Percentiles rank a stretch among this genome's conserved stretches.
Conservation (phyloP, 2,797 vertebrate species). For the Argentina silus region DNA sequence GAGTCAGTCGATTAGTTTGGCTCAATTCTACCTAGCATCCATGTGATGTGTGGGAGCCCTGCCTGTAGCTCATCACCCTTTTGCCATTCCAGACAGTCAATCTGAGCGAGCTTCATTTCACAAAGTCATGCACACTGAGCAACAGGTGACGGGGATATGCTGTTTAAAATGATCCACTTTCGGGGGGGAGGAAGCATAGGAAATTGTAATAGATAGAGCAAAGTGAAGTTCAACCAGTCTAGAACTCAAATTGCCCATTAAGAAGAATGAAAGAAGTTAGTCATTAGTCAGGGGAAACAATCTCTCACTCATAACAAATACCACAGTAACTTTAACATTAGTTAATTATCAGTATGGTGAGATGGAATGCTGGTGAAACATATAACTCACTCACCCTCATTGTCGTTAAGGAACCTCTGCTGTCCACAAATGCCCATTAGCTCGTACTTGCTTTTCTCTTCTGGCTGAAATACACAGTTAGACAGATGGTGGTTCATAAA, state of each 20-base stretch:
- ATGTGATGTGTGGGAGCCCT: not conserved
- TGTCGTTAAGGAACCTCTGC: slow-evolving; percentile 60
- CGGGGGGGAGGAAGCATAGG: not conserved
- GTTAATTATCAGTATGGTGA: slow-evolving; percentile 6
- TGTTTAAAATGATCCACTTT: slow-evolving; percentile 32
- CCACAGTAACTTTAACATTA: too few species aligned
- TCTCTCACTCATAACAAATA: too few species aligned
- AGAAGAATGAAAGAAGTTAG: not conserved
- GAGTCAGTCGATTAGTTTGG: slow-evolving; percentile 12
- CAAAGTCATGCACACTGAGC: slow-evolving; percentile 9
- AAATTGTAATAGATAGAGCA: slow-evolving; percentile 16
- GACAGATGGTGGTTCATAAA: not conserved
- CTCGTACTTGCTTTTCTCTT: slow-evolving; percentile 74
- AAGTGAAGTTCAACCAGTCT: not conserved
- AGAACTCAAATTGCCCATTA: not conserved
- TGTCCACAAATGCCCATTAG: slow-evolving; percentile 68
- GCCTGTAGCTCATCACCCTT: not conserved
- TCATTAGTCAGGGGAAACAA: too few species aligned
- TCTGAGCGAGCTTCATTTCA: slow-evolving; percentile 19
- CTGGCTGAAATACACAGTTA: slow-evolving; percentile 57
- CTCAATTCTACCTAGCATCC: slow-evolving; percentile 8
- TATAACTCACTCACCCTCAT: slow-evolving; percentile 69
- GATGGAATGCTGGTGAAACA: not conserved
- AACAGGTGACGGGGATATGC: slow-evolving; percentile 15
- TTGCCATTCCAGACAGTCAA: not conserved